Evolutionary conservation across 2,797 vertebrate genomes (phyloP).

Genomic region (Eleutherodactylus coqui): DNA sequence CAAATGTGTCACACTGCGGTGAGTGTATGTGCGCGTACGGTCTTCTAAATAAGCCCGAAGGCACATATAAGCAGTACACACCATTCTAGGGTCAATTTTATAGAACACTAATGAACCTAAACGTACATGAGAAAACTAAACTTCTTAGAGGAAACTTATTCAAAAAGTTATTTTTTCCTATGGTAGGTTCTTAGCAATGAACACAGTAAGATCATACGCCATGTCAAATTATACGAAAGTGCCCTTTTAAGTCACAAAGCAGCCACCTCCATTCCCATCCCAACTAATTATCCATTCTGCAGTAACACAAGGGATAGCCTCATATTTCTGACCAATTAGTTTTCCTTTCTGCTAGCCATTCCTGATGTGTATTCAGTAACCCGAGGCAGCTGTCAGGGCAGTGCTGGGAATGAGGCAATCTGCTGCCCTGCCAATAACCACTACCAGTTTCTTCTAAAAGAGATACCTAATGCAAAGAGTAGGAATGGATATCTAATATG

Average conservation of each 20-base stretch:
- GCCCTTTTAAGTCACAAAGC: background rate
- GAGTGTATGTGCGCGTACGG: no score
- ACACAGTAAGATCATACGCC: no score
- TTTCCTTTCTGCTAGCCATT: background rate
- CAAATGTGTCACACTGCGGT: no score
- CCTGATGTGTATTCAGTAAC: background rate
- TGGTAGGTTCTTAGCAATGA: no score
- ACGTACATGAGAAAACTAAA: no score
- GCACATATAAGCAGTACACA: no score
- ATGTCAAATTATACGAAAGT: background rate
- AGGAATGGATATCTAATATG: background rate
- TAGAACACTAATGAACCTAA: no score
- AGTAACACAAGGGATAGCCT: background rate
- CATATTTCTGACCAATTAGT: background rate
- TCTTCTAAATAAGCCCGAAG: no score
- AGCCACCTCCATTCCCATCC: background rate
- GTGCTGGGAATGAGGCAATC: background rate
- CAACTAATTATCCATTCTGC: constrained; percentile 20
- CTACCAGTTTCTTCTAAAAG: background rate
- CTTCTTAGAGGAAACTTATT: no score
- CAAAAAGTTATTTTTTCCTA: no score
- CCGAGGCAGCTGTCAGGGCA: constrained; percentile 16
- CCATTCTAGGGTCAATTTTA: no score
- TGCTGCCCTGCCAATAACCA: background rate
- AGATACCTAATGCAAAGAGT: background rate